A percentile compares a stretch with the other conserved stretches of the same genome.
Evolutionary conservation across 1,140 invertebrate species (phyloP).

Genomic region (Megalopta genalis): DNA sequence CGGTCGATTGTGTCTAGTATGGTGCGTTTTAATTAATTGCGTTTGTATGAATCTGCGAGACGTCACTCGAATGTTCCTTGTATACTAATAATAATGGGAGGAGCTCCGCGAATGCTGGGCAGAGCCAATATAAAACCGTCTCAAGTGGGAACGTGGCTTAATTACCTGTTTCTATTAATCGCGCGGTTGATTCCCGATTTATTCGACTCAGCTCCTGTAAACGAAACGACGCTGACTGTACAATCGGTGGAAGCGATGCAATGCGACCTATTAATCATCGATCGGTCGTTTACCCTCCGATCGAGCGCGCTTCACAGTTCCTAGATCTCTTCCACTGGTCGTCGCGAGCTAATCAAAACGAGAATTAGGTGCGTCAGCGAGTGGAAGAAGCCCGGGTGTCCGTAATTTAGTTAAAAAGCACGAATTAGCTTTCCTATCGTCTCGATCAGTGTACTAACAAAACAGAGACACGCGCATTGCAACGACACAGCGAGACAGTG

Average conservation of each 20-base stretch:
- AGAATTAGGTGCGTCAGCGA: neutral
- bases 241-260: too few species aligned
- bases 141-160: neutral
- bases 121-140: neutral
- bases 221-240: too few species aligned
- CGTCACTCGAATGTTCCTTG: neutral
- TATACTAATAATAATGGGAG: neutral
- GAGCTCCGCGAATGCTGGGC: too few species aligned
- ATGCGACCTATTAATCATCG: too few species aligned
- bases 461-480: neutral
- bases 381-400: neutral
- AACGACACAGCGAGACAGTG: too few species aligned
- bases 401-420: neutral
- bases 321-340: too few species aligned
- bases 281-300: too few species aligned
- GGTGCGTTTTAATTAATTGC: neutral
- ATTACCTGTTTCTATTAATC: too few species aligned
- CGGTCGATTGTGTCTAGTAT: neutral
- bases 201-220: neutral
- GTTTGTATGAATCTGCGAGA: neutral
- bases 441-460: constrained; percentile 3
- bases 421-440: neutral
- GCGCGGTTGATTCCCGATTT: neutral
- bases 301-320: too few species aligned
- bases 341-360: neutral